Base-by-base conservation (phyloP, 1,140 invertebrate genomes). In the Ceratina australensis region DNA sequence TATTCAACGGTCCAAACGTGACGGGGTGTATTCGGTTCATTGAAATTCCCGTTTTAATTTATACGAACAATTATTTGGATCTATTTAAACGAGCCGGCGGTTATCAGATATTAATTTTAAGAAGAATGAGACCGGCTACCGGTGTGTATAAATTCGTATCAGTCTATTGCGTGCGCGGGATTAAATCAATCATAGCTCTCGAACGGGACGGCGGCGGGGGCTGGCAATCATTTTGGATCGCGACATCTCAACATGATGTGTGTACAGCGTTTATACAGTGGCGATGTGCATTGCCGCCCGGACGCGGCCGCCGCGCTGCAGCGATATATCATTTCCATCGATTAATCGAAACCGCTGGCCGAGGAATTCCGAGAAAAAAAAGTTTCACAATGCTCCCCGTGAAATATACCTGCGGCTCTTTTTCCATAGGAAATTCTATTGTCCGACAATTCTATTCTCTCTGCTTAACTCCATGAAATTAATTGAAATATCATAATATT, bases 171-270 rank as follows among this genome's bases (percentile, higher is more conserved):
- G 24, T 8, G 10, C 10, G 1, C 18, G 7, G 52, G 33, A 74
- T 75, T 67, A 28, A 67, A 75, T 75, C 72, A 75, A 75, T 75
- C 64, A 67, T 67, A 49, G 33, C 64, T 67, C 52, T 75, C 22
- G 20, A 75, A 67, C 54, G 72, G 33, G 61, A 16, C 33, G 0
- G 26, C n/a, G n/a, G n/a, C n/a, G n/a, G 50, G 42, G 20, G 33
- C 33, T 42, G 33, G 22, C 52, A 66, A 74, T 74, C 72, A 74
- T 66, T 74, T 74, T 57, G 63, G 20, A 47, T 54, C 63, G 22
- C 63, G 63, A 67, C 52, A 67, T 54, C 64, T 75, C 63, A 67
- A 67, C 64, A 67, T 75, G 72, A 75, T 75, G 64, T 56, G 72
- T 73, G 72, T 74, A 57, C 28, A 74, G 28, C 61, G 61, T 74